phyloP scores from a whole-genome alignment of 2,797 vertebrate species.

The Amphiprion clarkii region DNA sequence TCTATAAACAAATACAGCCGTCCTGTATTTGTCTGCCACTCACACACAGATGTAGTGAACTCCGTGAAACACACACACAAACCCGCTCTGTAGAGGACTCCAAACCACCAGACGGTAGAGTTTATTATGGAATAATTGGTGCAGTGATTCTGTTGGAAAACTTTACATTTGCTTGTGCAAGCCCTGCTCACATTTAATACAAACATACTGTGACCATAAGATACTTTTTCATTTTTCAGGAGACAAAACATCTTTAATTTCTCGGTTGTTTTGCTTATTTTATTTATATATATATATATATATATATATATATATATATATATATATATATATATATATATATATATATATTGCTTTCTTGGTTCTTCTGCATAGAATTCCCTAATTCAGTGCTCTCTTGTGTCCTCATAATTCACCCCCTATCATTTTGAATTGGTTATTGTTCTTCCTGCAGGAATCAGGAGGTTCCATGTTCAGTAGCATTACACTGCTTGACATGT shows the following conservation, averaged over 20 bases:
- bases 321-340: too few species aligned
- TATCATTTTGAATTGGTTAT: constrained; percentile 7
- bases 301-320: too few species aligned
- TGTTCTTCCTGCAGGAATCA: constrained; percentile 29
- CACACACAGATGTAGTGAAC: constrained; percentile 23
- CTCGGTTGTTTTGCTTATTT: background rate
- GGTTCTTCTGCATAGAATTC: constrained; percentile 6
- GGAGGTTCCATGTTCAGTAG: constrained; percentile 30
- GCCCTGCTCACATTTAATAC: background rate
- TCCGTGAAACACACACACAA: constrained; percentile 42
- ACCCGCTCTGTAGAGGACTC: constrained; percentile 38
- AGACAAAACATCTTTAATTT: background rate
- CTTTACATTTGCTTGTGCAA: constrained; percentile 49
- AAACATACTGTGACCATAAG: background rate
- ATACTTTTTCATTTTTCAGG: background rate
- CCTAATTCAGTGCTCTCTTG: background rate
- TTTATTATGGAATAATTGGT: constrained; percentile 63
- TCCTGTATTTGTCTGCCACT: constrained; percentile 17
- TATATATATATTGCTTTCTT: background rate
- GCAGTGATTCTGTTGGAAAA: constrained; percentile 44
- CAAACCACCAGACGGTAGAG: constrained; percentile 44
- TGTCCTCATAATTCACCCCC: background rate
- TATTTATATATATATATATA: too few species aligned
- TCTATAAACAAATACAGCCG: constrained; percentile 59
- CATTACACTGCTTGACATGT: constrained; percentile 39